Conservation (phyloP, 2,888 invertebrate genomes). For the Bombylius major region DNA sequence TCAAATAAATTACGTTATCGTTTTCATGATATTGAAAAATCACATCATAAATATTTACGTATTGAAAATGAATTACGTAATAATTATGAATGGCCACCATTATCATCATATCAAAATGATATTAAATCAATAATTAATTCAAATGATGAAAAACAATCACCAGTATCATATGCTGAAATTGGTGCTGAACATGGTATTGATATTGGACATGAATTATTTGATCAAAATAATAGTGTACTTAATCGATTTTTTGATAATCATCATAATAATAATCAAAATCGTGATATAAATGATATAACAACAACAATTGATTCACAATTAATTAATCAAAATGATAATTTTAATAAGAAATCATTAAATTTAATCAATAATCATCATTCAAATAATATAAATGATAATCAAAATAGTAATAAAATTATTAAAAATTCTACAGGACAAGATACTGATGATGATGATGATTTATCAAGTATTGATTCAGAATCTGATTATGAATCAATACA, state of each 20-base stretch:
- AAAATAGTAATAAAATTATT: too few species aligned
- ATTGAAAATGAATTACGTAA: constrained; percentile 45
- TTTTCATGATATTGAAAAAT: constrained; percentile 43
- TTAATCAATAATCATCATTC: not conserved
- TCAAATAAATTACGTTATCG: constrained; percentile 44
- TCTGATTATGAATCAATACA: constrained; percentile 1
- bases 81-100: constrained; percentile 53
- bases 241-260: constrained; percentile 36
- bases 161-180: constrained; percentile 39
- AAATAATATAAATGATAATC: not conserved
- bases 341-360: not conserved
- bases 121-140: constrained; percentile 20
- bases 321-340: not conserved
- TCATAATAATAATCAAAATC: not conserved
- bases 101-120: constrained; percentile 36
- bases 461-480: constrained; percentile 1
- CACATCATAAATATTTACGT: constrained; percentile 50
- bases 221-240: constrained; percentile 36
- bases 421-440: not conserved
- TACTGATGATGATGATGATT: constrained; percentile 1
- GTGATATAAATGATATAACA: not conserved
- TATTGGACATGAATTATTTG: constrained; percentile 20
- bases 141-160: constrained; percentile 20
- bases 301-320: not conserved
- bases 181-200: constrained; percentile 40